Evolutionary conservation across 2,113 vertebrate genomes (phyloP), one percentile per base, ranked within the genome.

Genomic region (Oreotrochilus melanogaster): DNA sequence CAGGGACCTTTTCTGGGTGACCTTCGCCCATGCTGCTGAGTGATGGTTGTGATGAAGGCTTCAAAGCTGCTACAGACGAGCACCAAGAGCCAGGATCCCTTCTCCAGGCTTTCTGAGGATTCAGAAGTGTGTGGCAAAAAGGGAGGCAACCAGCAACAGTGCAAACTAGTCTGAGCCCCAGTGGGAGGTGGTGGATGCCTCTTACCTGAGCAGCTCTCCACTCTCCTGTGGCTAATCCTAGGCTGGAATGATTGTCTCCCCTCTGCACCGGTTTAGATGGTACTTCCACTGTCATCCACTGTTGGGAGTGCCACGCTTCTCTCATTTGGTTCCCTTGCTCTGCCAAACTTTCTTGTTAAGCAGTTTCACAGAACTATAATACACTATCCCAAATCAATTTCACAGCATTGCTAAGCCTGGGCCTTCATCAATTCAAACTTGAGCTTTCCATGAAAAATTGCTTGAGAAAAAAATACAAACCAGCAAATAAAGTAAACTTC

Each of bases 331-430:
- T 84, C 27, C 45, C n/a, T 75, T 2, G 1, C 30, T 88, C 70
- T 78, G 88, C 43, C 82, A 86, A 92, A 93, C 82, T 71, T 93
- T 16, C 64, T 73, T 64, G 33, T 86, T 88, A 96, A 92, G 66
- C 89, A 90, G 76, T 95, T 94, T 95, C 88, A 93, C 25, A 50
- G 65, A 84, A 72, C 30, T 88, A 60, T 91, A 95, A 94, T 74
- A 87, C 91, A 92, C 73, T 74, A 66, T 90, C 66, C 53, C 70
- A 82, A 95, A 96, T 92, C 93, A 84, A 88, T 96, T 96, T 95
- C 91, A 95, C 85, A 94, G 84, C 64, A 70, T 64, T 74, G 39
- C 56, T 92, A 95, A 93, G 87, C 30, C 83, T 78, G 30, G 48
- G 61, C 51, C 78, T 88, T 94, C 58, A 53, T 85, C 85, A 84